Base-by-base conservation (phyloP, 2,888 invertebrate genomes). In the Fragum fragum region DNA sequence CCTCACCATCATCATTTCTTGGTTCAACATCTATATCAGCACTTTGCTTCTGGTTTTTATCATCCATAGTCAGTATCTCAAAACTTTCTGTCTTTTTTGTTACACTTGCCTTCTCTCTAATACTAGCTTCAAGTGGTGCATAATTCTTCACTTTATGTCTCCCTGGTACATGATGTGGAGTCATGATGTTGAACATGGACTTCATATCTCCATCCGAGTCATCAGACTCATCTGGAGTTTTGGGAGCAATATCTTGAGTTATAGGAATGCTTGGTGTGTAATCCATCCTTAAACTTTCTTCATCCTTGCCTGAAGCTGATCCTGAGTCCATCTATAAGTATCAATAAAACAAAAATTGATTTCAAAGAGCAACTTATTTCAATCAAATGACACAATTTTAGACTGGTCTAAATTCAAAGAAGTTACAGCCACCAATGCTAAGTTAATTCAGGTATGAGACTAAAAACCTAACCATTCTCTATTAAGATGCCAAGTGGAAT, bases 111-210 rank as follows among this genome's bases (percentile, higher is more conserved):
- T 47, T 47, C 47, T 47, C 47, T 47, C 7, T 47, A 18, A 47
- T 14, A n/a, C 47, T 47, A 47, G 47, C 47, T 18, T 14, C 47
- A 14, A 47, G 47, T 5, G 57, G 26, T 26, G 23, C 23, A 57
- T 57, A 57, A 6, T 57, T 57, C 26, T 57, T 26, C 16, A 32
- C 32, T 18, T 6, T 61, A 18, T 61, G 32, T 3, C 32, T 26
- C 9, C 61, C 61, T 14, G 61, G 61, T 61, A 61, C 61, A 61
- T 61, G 61, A 61, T 32, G 32, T 7, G 61, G 61, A 16, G 32
- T 32, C 61, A 61, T 61, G 16, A 61, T 29, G 29, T 61, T 29
- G 32, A 29, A 61, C 61, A 61, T 3, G 26, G 61, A 61, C 16
- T 6, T 32, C 28, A 57, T 14, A 18, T 29, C 28, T 11, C n/a